These are phyloP conservation scores for Acleris sparsana DNA, from an alignment of 2,888 invertebrate genomes.

Conservation along the genomic window DNA sequence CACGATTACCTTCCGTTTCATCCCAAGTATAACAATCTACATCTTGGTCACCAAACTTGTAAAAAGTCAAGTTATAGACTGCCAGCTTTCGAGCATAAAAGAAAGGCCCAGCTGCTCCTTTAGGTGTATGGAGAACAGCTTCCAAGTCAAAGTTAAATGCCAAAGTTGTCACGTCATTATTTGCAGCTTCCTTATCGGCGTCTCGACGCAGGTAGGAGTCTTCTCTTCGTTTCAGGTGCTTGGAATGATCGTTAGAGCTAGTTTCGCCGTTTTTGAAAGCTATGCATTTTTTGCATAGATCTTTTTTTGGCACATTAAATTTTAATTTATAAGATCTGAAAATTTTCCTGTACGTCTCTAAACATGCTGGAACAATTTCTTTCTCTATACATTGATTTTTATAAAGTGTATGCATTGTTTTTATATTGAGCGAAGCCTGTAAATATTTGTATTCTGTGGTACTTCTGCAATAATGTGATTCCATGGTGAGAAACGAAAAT, in stretches of 20 bases:
- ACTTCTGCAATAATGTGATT: constrained; percentile 44
- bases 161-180: constrained; percentile 40
- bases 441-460: neutral
- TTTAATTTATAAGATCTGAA: constrained; percentile 41
- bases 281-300: constrained; percentile 46
- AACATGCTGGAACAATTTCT: neutral
- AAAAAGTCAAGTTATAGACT: constrained; percentile 51
- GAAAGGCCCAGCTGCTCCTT: constrained; percentile 45
- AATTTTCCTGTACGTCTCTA: constrained; percentile 17
- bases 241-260: constrained; percentile 29
- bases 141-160: constrained; percentile 50
- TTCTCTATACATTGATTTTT: neutral
- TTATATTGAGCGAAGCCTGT: too few relatives aligned
- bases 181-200: constrained; percentile 44
- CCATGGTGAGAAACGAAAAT: constrained; percentile 43
- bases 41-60: constrained; percentile 49
- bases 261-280: constrained; percentile 37
- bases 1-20: constrained; percentile 50
- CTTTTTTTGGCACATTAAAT: constrained; percentile 45
- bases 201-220: constrained; percentile 42
- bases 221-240: constrained; percentile 4
- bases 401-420: too few relatives aligned
- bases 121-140: constrained; percentile 46
- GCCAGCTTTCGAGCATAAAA: constrained; percentile 50
- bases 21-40: constrained; percentile 48